These are phyloP conservation scores for Ormyrus rosae DNA, from an alignment of 2,888 invertebrate species.

Conservation along the genomic window DNA sequence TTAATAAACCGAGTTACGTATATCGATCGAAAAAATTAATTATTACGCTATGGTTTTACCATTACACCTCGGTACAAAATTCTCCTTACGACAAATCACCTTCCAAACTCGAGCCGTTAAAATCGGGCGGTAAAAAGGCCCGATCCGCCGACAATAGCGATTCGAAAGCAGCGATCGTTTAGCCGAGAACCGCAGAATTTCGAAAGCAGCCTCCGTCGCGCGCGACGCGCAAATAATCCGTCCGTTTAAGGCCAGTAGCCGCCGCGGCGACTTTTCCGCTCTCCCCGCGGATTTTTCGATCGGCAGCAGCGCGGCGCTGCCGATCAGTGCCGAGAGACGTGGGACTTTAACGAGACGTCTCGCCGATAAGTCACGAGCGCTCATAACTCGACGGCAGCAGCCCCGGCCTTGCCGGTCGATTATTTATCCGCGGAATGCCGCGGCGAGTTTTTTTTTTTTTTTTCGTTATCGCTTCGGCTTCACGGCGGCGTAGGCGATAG, in stretches of 20 bases:
- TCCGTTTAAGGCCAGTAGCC: conserved; percentile 13
- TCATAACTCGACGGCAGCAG: too few relatives aligned
- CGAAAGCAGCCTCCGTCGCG: conserved; percentile 11
- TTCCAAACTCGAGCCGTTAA: neutral
- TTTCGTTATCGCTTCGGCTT: neutral
- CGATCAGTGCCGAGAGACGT: neutral
- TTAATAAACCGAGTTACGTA: too few relatives aligned
- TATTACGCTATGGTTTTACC: too few relatives aligned
- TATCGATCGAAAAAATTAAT: too few relatives aligned
- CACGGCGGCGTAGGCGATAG: neutral
- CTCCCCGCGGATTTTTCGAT: neutral
- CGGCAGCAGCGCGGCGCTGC: neutral
- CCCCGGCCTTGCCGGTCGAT: neutral
- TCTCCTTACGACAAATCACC: too few relatives aligned
- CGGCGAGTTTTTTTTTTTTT: neutral
- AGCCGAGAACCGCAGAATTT: neutral
- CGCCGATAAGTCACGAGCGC: too few relatives aligned
- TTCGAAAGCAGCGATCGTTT: too few relatives aligned
- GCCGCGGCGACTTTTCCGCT: conserved; percentile 20
- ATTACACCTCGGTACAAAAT: too few relatives aligned
- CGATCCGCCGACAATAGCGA: neutral
- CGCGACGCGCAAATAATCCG: neutral
- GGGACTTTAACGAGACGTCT: conserved; percentile 26
- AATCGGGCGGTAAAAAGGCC: neutral
- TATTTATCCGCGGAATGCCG: neutral